These are phyloP conservation scores for Pogoniulus pusillus DNA, from an alignment of 2,797 vertebrate species.

Conservation along the genomic window DNA sequence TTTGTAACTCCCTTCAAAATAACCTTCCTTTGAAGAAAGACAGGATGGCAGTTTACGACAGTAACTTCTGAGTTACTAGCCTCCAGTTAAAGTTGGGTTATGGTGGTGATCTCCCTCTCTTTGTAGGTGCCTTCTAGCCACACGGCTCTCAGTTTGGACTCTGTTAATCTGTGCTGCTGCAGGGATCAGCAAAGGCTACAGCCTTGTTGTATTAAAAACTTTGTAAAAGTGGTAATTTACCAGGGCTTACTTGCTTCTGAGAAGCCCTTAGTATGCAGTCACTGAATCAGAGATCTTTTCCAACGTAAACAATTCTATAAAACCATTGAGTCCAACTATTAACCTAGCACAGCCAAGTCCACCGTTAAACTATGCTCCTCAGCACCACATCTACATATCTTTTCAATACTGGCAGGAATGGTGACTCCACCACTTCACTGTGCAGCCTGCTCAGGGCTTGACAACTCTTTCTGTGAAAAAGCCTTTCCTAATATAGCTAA, in stretches of 20 bases:
- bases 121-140: background rate
- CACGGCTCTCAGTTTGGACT: background rate
- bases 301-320: too few species aligned
- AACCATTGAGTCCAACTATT: too few species aligned
- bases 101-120: background rate
- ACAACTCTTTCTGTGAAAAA: too few species aligned
- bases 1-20: background rate
- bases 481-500: too few species aligned
- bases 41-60: background rate
- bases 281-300: too few species aligned
- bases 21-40: background rate
- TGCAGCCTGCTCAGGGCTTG: too few species aligned
- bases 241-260: background rate
- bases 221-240: background rate
- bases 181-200: background rate
- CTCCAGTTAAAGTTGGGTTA: background rate
- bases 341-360: too few species aligned
- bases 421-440: too few species aligned
- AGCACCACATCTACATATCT: too few species aligned
- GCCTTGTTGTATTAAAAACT: background rate
- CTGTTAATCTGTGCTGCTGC: background rate
- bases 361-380: too few species aligned
- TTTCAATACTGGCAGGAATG: too few species aligned
- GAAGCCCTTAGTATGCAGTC: fast-evolving
- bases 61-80: background rate